Evolutionary conservation across 2,113 vertebrate species (phyloP).

Genomic region (Xenus cinereus): DNA sequence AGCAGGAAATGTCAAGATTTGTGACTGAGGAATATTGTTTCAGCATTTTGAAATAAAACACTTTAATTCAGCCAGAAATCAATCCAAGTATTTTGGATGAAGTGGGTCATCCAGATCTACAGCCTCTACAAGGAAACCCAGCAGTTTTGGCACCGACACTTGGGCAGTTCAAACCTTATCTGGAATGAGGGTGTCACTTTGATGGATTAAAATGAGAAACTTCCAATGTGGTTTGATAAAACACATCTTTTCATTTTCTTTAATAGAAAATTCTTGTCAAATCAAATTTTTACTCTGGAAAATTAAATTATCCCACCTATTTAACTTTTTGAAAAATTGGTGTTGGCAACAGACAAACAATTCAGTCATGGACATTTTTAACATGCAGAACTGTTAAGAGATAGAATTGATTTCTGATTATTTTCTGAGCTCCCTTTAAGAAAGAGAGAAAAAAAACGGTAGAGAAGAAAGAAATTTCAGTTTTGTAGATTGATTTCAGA

Average conservation of each 20-base stretch:
- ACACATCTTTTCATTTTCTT: not conserved
- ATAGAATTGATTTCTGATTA: not conserved
- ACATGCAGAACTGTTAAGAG: not conserved
- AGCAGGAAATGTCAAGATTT: not conserved
- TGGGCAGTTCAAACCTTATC: not conserved
- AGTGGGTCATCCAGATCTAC: not conserved
- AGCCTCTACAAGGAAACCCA: not conserved
- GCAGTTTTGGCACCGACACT: not conserved
- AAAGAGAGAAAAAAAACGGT: not conserved
- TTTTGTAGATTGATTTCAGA: not conserved
- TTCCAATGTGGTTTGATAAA: not conserved
- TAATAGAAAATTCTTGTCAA: not conserved
- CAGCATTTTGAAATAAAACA: not conserved
- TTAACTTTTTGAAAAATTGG: not conserved
- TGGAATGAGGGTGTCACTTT: not conserved
- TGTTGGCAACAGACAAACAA: not conserved
- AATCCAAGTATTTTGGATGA: not conserved
- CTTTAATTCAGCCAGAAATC: not conserved
- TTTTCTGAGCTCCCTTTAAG: not conserved
- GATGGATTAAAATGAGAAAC: not conserved
- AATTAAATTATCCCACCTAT: not conserved
- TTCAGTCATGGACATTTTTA: not conserved
- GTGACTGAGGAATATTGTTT: not conserved
- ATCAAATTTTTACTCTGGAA: not conserved
- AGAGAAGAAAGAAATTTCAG: not conserved